Evolutionary conservation across 2,888 invertebrate genomes (phyloP), one percentile per base, ranked within the genome.

Genomic region (Pedicia rivosa): DNA sequence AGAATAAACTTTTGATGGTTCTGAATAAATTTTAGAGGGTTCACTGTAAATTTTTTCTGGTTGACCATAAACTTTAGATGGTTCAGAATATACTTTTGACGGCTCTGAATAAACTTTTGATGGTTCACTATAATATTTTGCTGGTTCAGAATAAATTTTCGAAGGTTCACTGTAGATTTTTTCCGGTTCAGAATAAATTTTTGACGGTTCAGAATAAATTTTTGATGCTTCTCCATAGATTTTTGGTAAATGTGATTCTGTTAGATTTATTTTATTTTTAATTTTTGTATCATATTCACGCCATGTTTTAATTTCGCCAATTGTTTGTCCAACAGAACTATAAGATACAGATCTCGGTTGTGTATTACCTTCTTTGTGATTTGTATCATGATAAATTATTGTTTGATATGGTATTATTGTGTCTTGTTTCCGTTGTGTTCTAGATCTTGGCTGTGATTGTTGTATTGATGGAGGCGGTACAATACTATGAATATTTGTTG

Each of bases 1-100:
- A 13, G 67, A 65, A 44, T 71, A 71, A 38, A 69, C 62, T 46
- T 69, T 70, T 3, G 70, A 67, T 0, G 75, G 75, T 48, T 72
- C 69, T 13, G 69, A 65, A 47, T 70, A 70, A 1, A 65, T 51
- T 45, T 64, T 65, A 3, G 65, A 57, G 0, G 67, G 65, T 38
- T 64, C 61, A 2, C 63, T 59, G 44, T 68, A 68, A 0, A 66
- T 52, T 38, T 65, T 64, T 10, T 63, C 63, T 1, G 67, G 66
- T 45, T 67, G 64, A 1, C 64, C 55, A 45, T 69, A 68, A 13
- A 66, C 55, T 43, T 65, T 66, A 0, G 74, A 68, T 0, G 74
- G 73, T 45, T 68, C 64, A 4, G 66, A 64, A 45, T 70, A 70
- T 15, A 68, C 60, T 46, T 68, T 69, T 2, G 70, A 65, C 0